phyloP scores from a whole-genome alignment of 2,113 vertebrate genomes.

The Baryphthengus martii region DNA sequence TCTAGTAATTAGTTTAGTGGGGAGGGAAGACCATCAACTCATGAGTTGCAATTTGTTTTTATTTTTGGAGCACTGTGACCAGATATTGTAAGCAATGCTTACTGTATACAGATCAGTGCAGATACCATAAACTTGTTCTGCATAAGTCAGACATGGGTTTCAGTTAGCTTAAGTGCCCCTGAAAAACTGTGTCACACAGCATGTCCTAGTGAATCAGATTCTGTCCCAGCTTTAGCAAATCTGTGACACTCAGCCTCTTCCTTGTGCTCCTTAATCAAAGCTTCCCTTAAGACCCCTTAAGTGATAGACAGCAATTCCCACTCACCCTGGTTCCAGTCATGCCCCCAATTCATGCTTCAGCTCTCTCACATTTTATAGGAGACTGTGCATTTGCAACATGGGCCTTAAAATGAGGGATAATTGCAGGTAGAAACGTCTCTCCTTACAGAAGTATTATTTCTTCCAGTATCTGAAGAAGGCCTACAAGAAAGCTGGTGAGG shows the following conservation, averaged over 20 bases:
- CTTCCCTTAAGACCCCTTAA: neutral
- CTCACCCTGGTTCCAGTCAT: neutral
- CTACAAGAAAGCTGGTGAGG: too few relatives aligned
- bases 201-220: neutral
- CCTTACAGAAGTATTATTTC: too few relatives aligned
- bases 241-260: neutral
- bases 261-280: neutral
- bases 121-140: neutral
- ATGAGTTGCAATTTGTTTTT: neutral
- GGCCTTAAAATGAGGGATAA: neutral
- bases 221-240: neutral
- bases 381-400: neutral
- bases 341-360: neutral
- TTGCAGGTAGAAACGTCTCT: neutral
- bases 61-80: neutral
- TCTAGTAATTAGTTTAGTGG: neutral
- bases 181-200: neutral
- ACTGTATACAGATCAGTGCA: neutral
- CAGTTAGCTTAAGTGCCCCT: neutral
- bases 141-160: neutral
- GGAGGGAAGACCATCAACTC: neutral
- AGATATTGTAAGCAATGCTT: neutral
- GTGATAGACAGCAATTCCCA: neutral
- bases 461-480: too few relatives aligned
- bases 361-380: accelerated